These are phyloP conservation scores for Empidonax alnorum DNA, from an alignment of 2,113 vertebrate species.

Conservation along the genomic window DNA sequence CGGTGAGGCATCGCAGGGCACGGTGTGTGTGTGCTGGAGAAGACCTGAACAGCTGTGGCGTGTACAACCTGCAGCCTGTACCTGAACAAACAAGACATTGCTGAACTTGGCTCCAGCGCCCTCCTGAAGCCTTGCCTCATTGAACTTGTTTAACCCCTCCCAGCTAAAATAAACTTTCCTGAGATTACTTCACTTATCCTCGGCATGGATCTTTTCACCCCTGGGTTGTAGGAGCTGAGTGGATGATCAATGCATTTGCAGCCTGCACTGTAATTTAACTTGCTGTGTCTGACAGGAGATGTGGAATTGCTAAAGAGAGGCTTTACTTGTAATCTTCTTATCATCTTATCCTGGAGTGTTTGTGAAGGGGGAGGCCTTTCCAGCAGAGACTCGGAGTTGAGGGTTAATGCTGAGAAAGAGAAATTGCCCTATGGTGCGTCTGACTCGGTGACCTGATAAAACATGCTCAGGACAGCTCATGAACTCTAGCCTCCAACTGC, in stretches of 20 bases:
- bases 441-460: conserved; percentile 65
- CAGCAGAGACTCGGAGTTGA: conserved; percentile 34
- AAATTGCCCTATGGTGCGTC: conserved; percentile 55
- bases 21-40: fast-evolving
- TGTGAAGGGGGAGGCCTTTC: conserved; percentile 68
- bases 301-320: conserved; percentile 79
- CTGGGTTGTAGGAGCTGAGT: conserved; percentile 61
- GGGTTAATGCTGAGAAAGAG: conserved; percentile 73
- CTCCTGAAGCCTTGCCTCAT: conserved; percentile 35
- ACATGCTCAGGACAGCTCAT: conserved; percentile 52
- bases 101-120: conserved; percentile 53
- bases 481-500: conserved; percentile 25
- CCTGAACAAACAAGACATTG: conserved; percentile 49
- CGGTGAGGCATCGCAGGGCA: fast-evolving
- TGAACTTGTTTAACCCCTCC: conserved; percentile 69
- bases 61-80: conserved; percentile 35
- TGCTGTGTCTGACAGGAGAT: conserved; percentile 76
- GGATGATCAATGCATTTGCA: conserved; percentile 76
- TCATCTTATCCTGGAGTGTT: conserved; percentile 79
- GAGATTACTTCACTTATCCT: conserved; percentile 77
- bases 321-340: conserved; percentile 86
- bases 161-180: conserved; percentile 76
- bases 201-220: conserved; percentile 71
- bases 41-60: background rate
- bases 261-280: conserved; percentile 78